Conservation (phyloP, 2,888 invertebrate species). For the Resseliella maxima region DNA sequence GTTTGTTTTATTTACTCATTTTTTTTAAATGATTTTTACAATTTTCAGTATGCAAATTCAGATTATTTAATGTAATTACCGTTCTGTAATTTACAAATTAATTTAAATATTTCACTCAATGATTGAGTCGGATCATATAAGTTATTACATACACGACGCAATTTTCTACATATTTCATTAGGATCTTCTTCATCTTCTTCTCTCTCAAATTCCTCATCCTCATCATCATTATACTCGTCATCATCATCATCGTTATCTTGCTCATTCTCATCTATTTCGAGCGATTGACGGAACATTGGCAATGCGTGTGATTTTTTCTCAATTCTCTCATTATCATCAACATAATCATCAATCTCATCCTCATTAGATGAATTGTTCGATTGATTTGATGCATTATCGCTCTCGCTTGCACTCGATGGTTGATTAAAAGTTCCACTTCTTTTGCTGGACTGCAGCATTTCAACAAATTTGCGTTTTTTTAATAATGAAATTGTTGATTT, state of each 20-base stretch:
- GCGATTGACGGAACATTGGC: conserved; percentile 31
- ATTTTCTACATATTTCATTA: neutral
- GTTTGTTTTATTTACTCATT: conserved; percentile 29
- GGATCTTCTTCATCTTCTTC: neutral
- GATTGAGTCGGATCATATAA: neutral
- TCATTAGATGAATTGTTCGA: conserved; percentile 35
- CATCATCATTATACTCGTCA: neutral
- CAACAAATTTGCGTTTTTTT: conserved; percentile 7
- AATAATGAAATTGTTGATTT: too few relatives aligned
- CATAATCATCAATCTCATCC: conserved; percentile 31
- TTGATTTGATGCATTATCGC: conserved; percentile 30
- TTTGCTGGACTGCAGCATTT: conserved; percentile 33
- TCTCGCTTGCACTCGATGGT: conserved; percentile 38
- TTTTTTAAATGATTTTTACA: conserved; percentile 29
- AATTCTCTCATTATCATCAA: conserved; percentile 29
- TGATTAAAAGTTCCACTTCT: conserved; percentile 35
- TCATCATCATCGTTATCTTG: neutral
- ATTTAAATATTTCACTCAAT: neutral
- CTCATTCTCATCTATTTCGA: conserved; percentile 10
- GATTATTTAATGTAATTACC: neutral
- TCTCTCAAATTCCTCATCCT: neutral
- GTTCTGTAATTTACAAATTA: neutral
- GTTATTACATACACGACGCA: neutral
- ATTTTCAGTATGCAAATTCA: neutral
- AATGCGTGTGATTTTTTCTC: conserved; percentile 13